phyloP scores from a whole-genome alignment of 2,797 vertebrate genomes.

The Brotula barbata region DNA sequence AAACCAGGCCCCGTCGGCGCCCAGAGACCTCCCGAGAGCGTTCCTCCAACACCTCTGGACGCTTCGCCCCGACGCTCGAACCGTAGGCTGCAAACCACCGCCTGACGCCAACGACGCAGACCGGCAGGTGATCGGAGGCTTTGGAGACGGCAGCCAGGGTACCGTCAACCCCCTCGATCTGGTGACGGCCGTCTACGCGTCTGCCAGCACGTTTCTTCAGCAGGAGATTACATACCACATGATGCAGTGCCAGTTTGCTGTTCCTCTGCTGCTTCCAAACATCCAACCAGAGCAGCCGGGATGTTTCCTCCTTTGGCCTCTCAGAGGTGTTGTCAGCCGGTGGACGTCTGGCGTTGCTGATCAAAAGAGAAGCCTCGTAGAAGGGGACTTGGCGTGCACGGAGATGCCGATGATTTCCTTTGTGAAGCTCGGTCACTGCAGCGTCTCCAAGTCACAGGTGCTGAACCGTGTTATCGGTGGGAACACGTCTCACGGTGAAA shows the following conservation, averaged over 20 bases:
- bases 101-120: slow-evolving; percentile 8
- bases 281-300: slow-evolving; percentile 57
- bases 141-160: slow-evolving; percentile 39
- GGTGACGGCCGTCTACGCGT: slow-evolving; percentile 79
- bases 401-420: slow-evolving; percentile 75
- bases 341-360: slow-evolving; percentile 70
- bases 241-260: slow-evolving; percentile 84
- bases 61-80: slow-evolving; percentile 67
- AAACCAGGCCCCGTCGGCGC: slow-evolving; percentile 44
- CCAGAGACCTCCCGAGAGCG: slow-evolving; percentile 67
- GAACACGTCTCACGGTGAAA: slow-evolving; percentile 76
- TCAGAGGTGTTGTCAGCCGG: slow-evolving; percentile 75
- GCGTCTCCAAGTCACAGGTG: slow-evolving; percentile 82
- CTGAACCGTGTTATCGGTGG: slow-evolving; percentile 77
- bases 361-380: slow-evolving; percentile 42
- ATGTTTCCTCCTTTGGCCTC: slow-evolving; percentile 81
- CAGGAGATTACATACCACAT: slow-evolving; percentile 82
- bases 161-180: slow-evolving; percentile 80
- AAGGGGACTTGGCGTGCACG: slow-evolving; percentile 75
- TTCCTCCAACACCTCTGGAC: slow-evolving; percentile 77
- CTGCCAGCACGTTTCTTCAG: slow-evolving; percentile 80
- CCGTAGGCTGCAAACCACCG: slow-evolving; percentile 44
- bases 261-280: slow-evolving; percentile 82
- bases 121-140: slow-evolving; percentile 20
- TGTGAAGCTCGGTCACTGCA: slow-evolving; percentile 69